These are phyloP conservation scores for Nephrocerus scutellatus DNA, from an alignment of 2,888 invertebrate species.

Conservation along the genomic window DNA sequence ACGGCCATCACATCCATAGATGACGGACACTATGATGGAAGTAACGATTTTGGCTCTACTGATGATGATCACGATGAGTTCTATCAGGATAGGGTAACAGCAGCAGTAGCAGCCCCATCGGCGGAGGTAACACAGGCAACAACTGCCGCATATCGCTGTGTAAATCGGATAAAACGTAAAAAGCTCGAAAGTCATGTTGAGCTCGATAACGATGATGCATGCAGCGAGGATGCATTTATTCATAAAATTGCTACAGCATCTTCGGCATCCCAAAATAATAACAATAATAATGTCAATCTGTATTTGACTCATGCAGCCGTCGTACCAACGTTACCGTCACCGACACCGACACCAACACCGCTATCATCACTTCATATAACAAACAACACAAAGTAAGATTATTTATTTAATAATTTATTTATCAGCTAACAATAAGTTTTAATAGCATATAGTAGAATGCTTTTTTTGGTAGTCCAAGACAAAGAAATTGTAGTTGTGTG, in stretches of 20 bases:
- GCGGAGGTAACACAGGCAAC: conserved; percentile 6
- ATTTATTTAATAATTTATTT: conserved; percentile 7
- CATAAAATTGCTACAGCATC: conserved; percentile 38
- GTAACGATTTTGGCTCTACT: conserved; percentile 28
- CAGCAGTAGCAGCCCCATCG: conserved; percentile 1
- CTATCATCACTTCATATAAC: neutral
- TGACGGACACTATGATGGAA: no score
- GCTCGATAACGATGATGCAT: conserved; percentile 47
- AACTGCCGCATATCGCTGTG: conserved; percentile 8
- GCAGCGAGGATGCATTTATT: conserved; percentile 47
- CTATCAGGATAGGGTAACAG: no score
- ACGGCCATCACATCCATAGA: no score
- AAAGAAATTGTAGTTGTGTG: conserved; percentile 8
- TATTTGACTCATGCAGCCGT: conserved; percentile 8
- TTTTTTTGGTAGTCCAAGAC: conserved; percentile 6
- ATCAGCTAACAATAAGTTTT: no score
- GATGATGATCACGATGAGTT: conserved; percentile 24
- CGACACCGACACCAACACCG: conserved; percentile 25
- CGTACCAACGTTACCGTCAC: conserved; percentile 10
- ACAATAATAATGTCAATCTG: conserved; percentile 16
- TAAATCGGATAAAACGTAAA: conserved; percentile 34
- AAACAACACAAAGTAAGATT: conserved; percentile 5
- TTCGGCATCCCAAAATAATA: conserved; percentile 3
- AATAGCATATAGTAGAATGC: neutral
- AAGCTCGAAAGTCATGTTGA: conserved; percentile 40